phyloP scores from a whole-genome alignment of 2,888 invertebrate genomes.

The Nephrocerus scutellatus region DNA sequence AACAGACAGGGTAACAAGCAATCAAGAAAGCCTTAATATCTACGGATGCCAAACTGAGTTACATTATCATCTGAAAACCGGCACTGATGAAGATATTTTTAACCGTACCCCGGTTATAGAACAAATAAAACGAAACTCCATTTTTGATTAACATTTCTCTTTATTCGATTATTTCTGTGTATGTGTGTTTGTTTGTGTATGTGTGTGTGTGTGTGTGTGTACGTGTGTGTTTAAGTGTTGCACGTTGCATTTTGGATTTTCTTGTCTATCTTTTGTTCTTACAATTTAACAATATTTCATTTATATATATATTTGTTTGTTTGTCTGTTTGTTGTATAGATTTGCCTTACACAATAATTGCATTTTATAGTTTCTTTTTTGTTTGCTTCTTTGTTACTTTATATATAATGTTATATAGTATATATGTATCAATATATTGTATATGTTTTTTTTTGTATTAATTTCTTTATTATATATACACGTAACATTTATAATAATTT shows the following conservation, averaged over 20 bases:
- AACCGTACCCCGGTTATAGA: too few relatives aligned
- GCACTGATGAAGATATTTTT: too few relatives aligned
- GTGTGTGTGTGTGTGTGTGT: slow-evolving; percentile 1
- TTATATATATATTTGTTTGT: too few relatives aligned
- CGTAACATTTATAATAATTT: slow-evolving; percentile 13
- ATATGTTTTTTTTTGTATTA: slow-evolving; percentile 14
- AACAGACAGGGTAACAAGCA: too few relatives aligned
- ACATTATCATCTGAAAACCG: too few relatives aligned
- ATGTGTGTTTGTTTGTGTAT: not conserved
- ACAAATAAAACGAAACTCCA: too few relatives aligned
- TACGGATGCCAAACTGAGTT: too few relatives aligned
- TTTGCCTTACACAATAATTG: too few relatives aligned
- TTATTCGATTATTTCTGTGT: slow-evolving; percentile 2
- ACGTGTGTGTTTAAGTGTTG: slow-evolving; percentile 1
- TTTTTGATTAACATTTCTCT: slow-evolving; percentile 5
- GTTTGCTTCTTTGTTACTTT: too few relatives aligned
- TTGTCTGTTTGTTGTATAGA: too few relatives aligned
- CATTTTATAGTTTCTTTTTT: too few relatives aligned
- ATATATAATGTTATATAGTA: not conserved
- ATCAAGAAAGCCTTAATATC: too few relatives aligned
- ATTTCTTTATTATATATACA: slow-evolving; percentile 13
- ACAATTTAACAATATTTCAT: not conserved
- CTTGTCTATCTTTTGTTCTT: not conserved
- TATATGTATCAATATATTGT: slow-evolving; percentile 4
- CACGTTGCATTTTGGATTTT: not conserved